Evolutionary conservation across 1,140 invertebrate species (phyloP).

Genomic region (Drosophila prosaltans): DNA sequence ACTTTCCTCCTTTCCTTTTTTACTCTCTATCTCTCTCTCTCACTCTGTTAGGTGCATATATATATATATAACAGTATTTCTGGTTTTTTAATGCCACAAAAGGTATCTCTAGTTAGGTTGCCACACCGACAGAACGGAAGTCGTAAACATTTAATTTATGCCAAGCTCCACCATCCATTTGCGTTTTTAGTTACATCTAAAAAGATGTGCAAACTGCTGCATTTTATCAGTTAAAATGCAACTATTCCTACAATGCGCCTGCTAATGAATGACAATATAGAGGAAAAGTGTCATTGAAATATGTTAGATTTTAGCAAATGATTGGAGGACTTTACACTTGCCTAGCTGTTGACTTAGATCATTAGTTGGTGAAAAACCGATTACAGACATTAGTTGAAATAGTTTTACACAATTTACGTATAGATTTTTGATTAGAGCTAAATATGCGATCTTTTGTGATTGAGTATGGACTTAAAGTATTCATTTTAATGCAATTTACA

Average conservation of each 20-base stretch:
- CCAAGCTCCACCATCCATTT: constrained; percentile 66
- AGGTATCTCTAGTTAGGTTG: constrained; percentile 42
- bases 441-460: too few relatives aligned
- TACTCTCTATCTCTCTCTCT: constrained; percentile 16
- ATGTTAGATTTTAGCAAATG: not conserved
- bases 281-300: not conserved
- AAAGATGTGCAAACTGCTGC: constrained; percentile 33
- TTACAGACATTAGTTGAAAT: too few relatives aligned
- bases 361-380: too few relatives aligned
- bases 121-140: constrained; percentile 62
- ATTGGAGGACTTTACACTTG: not conserved
- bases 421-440: too few relatives aligned
- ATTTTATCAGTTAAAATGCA: constrained; percentile 7
- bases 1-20: not conserved
- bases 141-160: constrained; percentile 80
- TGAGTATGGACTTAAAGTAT: too few relatives aligned
- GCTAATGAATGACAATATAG: not conserved
- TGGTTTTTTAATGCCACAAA: constrained; percentile 72
- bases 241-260: not conserved
- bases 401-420: too few relatives aligned
- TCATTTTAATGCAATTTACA: too few relatives aligned
- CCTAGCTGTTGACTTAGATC: too few relatives aligned
- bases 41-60: constrained; percentile 30
- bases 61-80: constrained; percentile 49
- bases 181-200: constrained; percentile 68